Conservation (phyloP, 1,140 invertebrate genomes). For the Aricia agestis region DNA sequence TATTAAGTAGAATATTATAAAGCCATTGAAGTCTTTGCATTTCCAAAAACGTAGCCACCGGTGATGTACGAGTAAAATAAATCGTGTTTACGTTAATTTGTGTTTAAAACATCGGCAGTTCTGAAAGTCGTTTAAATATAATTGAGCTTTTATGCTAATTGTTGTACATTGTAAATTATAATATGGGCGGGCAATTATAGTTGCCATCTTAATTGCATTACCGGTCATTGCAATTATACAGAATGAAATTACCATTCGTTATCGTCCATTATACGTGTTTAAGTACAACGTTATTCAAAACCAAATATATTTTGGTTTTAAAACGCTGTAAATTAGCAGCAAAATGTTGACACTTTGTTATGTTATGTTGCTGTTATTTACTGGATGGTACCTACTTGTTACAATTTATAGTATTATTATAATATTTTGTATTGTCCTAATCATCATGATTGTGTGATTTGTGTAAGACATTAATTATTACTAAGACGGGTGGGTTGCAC, state of each 20-base stretch:
- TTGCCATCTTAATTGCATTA: constrained; percentile 1
- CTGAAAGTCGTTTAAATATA: background rate
- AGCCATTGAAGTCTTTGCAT: too few relatives aligned
- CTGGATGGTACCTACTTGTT: too few relatives aligned
- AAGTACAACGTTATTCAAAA: background rate
- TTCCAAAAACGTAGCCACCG: too few relatives aligned
- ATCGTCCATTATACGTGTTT: background rate
- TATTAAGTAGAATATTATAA: too few relatives aligned
- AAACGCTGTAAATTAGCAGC: too few relatives aligned
- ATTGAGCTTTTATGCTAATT: constrained; percentile 3
- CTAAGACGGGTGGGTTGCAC: too few relatives aligned
- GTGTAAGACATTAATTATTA: too few relatives aligned
- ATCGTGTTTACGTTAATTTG: background rate
- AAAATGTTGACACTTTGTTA: too few relatives aligned
- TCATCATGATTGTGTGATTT: too few relatives aligned
- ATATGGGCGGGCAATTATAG: background rate
- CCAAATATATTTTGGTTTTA: background rate
- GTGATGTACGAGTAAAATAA: background rate
- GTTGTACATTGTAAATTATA: constrained; percentile 1
- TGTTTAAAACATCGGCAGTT: background rate
- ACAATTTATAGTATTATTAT: too few relatives aligned
- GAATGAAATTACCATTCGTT: background rate
- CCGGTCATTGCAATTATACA: background rate
- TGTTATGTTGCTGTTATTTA: too few relatives aligned
- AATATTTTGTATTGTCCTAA: too few relatives aligned